These are phyloP conservation scores for Rhingia rostrata DNA, from an alignment of 2,888 invertebrate species.

Conservation along the genomic window DNA sequence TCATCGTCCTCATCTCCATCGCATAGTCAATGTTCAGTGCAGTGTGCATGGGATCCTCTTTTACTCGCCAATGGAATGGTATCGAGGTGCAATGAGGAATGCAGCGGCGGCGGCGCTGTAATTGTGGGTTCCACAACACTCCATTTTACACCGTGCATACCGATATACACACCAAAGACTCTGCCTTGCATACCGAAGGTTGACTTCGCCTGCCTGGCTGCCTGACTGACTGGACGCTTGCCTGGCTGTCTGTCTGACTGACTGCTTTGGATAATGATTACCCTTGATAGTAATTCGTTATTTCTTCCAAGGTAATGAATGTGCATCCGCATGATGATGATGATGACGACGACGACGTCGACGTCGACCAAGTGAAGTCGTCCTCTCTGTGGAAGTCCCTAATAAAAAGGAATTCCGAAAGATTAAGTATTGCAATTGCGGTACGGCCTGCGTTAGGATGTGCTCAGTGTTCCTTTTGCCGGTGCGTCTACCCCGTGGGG, in stretches of 20 bases:
- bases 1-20: slow-evolving; percentile 39
- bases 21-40: not conserved
- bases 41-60: slow-evolving; percentile 44
- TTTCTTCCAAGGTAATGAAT: slow-evolving; percentile 75
- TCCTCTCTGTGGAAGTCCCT: slow-evolving; percentile 63
- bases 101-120: slow-evolving; percentile 71
- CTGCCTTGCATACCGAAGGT: slow-evolving; percentile 40
- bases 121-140: slow-evolving; percentile 75
- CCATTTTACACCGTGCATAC: slow-evolving; percentile 72
- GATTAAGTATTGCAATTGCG: slow-evolving; percentile 73
- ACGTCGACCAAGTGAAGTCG: slow-evolving; percentile 38
- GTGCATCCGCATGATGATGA: slow-evolving; percentile 73
- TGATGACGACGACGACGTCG: slow-evolving; percentile 50
- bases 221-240: slow-evolving; percentile 45
- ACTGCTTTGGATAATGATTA: slow-evolving; percentile 80
- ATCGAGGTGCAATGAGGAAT: slow-evolving; percentile 73
- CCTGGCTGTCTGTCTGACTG: slow-evolving; percentile 75
- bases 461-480: slow-evolving; percentile 29
- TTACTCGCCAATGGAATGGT: slow-evolving; percentile 44
- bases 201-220: slow-evolving; percentile 8
- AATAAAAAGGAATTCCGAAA: slow-evolving; percentile 73
- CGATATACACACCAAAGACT: slow-evolving; percentile 24
- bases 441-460: slow-evolving; percentile 41
- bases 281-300: slow-evolving; percentile 78
- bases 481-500: slow-evolving; percentile 65